phyloP scores from a whole-genome alignment of 2,888 invertebrate species.

The Entomobrya multifasciata region DNA sequence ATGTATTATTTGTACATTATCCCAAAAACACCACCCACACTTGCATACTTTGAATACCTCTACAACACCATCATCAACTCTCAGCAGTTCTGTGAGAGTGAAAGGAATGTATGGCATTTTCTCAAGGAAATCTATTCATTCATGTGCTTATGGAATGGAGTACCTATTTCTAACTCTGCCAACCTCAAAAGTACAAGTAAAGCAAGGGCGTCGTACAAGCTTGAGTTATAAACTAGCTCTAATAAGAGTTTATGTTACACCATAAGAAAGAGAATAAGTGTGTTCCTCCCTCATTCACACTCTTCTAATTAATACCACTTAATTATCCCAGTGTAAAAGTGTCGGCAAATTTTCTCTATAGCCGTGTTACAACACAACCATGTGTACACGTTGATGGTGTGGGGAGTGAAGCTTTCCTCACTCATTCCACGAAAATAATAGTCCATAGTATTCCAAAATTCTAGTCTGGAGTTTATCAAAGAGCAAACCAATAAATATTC shows the following conservation, averaged over 20 bases:
- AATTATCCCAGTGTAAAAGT: constrained; percentile 76
- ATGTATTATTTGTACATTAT: not conserved
- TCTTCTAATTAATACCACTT: constrained; percentile 79
- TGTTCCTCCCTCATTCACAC: constrained; percentile 70
- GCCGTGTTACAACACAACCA: no score
- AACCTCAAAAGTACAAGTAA: constrained; percentile 12
- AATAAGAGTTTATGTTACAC: constrained; percentile 21
- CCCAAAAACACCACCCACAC: constrained; percentile 7
- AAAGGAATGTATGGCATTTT: constrained; percentile 41
- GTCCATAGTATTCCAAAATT: not conserved
- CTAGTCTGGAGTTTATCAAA: not conserved
- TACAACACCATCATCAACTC: no score
- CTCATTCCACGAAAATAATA: constrained; percentile 9
- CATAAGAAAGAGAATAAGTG: no score
- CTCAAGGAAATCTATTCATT: constrained; percentile 58
- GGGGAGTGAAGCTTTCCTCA: not conserved
- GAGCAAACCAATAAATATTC: constrained; percentile 46
- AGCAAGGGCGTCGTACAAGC: not conserved
- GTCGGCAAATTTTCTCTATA: constrained; percentile 59
- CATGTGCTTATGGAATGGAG: not conserved
- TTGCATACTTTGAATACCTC: not conserved
- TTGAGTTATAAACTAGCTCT: not conserved
- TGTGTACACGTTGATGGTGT: not conserved
- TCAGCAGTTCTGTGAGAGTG: not conserved
- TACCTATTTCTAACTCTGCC: not conserved